Conservation (phyloP, 2,797 vertebrate species). For the Clarias pachynema region DNA sequence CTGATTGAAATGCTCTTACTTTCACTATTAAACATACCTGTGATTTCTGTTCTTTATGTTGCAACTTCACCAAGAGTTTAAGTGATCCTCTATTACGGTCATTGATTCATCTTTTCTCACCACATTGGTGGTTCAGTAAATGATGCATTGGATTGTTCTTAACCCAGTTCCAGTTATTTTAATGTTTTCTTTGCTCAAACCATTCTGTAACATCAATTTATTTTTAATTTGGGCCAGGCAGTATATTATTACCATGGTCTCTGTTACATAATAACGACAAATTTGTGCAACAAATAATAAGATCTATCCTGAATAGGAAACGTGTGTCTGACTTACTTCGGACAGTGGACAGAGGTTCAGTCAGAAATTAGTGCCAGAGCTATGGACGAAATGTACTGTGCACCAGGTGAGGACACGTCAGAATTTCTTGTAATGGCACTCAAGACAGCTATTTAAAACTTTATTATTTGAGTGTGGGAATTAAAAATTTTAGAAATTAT, state of each 20-base stretch:
- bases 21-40: too few relatives aligned
- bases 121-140: too few relatives aligned
- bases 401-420: slow-evolving; percentile 82
- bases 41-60: too few relatives aligned
- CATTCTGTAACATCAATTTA: too few relatives aligned
- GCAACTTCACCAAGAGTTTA: too few relatives aligned
- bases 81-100: too few relatives aligned
- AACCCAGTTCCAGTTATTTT: too few relatives aligned
- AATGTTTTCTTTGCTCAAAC: too few relatives aligned
- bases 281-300: slow-evolving; percentile 27
- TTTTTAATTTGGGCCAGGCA: too few relatives aligned
- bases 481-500: background rate
- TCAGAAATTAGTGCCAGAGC: slow-evolving; percentile 82
- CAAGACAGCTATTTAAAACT: background rate
- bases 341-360: slow-evolving; percentile 98
- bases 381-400: slow-evolving; percentile 88
- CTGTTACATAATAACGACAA: background rate
- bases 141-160: too few relatives aligned
- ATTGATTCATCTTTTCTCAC: too few relatives aligned
- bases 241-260: background rate
- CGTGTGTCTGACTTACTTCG: slow-evolving; percentile 90
- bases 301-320: slow-evolving; percentile 78
- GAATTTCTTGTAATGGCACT: background rate
- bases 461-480: background rate
- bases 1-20: too few relatives aligned